Conservation (phyloP, 2,113 vertebrate genomes). For the Gopherus flavomarginatus region DNA sequence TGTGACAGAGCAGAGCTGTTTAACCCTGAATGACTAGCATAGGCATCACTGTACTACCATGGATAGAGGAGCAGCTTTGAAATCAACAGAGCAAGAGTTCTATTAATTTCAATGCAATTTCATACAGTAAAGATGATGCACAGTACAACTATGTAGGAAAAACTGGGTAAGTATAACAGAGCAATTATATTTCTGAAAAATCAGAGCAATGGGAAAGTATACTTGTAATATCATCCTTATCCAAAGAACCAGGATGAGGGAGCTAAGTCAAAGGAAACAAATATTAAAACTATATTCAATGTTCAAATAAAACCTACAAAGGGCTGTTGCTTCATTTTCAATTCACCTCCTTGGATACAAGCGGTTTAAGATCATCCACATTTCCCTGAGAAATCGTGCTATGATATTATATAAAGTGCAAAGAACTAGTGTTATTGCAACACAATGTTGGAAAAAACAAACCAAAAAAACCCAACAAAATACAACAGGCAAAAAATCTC, state of each 20-base stretch:
- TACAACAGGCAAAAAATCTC: not conserved
- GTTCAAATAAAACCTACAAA: slow-evolving; percentile 35
- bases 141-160: slow-evolving; percentile 35
- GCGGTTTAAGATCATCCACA: not conserved
- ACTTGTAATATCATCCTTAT: slow-evolving; percentile 40
- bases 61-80: not conserved
- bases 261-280: slow-evolving; percentile 5
- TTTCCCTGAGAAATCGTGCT: slow-evolving; percentile 69
- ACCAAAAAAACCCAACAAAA: not conserved
- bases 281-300: slow-evolving; percentile 6
- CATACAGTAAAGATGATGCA: not conserved
- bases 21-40: slow-evolving; percentile 9
- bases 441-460: not conserved
- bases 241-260: not conserved
- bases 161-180: not conserved
- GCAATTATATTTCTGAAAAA: not conserved
- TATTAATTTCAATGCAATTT: slow-evolving; percentile 33
- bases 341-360: slow-evolving; percentile 12
- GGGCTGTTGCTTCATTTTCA: not conserved
- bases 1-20: not conserved
- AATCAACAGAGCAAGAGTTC: slow-evolving; percentile 15
- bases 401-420: not conserved
- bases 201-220: not conserved
- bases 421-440: slow-evolving; percentile 19
- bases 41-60: not conserved